Conservation (phyloP, 2,888 invertebrate species). For the Nymphalis c-album region DNA sequence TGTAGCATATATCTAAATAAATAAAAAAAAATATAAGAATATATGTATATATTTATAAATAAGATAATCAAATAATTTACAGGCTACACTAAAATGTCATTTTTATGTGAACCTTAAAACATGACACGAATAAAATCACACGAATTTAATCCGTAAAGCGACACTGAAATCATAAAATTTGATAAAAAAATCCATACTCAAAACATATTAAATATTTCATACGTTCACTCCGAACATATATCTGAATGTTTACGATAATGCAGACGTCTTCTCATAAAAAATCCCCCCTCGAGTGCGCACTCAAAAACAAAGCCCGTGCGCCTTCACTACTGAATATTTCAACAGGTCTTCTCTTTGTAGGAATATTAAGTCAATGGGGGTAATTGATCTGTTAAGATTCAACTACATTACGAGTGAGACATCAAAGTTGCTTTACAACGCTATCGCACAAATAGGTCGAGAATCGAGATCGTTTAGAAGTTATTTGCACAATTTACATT, state of each 20-base stretch:
- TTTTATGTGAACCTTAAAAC: slow-evolving; percentile 22
- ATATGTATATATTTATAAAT: too few species aligned
- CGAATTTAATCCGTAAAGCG: not conserved
- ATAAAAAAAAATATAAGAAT: too few species aligned
- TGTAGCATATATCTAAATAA: too few species aligned
- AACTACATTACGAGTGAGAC: slow-evolving; percentile 27
- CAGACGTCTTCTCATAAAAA: slow-evolving; percentile 73
- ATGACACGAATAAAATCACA: slow-evolving; percentile 1
- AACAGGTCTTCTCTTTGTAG: slow-evolving; percentile 75
- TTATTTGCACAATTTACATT: slow-evolving; percentile 3
- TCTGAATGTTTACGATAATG: slow-evolving; percentile 72
- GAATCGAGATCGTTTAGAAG: not conserved
- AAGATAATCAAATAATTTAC: too few species aligned
- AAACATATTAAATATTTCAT: slow-evolving; percentile 48
- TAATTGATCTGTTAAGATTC: slow-evolving; percentile 75
- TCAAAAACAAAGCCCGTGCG: slow-evolving; percentile 74
- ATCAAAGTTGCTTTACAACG: slow-evolving; percentile 19
- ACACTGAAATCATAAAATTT: not conserved
- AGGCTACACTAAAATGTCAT: too few species aligned
- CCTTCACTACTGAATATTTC: slow-evolving; percentile 75
- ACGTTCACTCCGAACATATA: slow-evolving; percentile 46
- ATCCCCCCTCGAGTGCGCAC: slow-evolving; percentile 64
- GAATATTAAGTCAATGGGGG: slow-evolving; percentile 80
- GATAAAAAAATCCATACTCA: slow-evolving; percentile 32
- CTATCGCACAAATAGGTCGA: slow-evolving; percentile 5